Base-by-base conservation (phyloP, 2,888 invertebrate genomes). In the Mythimna ferrago region DNA sequence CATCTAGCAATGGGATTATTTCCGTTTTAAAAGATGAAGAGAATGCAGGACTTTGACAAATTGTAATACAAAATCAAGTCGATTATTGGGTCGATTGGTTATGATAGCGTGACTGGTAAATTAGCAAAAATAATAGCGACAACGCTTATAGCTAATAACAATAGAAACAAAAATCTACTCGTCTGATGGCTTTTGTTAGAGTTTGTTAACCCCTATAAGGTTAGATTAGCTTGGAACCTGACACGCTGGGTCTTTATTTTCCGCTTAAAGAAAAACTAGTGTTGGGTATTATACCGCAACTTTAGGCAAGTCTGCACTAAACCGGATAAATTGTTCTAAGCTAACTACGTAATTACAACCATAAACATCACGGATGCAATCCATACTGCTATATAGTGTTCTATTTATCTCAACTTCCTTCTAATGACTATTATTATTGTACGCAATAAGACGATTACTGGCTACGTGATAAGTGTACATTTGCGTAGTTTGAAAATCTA, bases 301-400 rank as follows among this genome's bases (percentile, higher is more conserved):
- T 78, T 84, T 76, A 86, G 70, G 72, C 60, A 14, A 57, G 60
- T 56, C 57, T 64, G 38, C 51, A 60, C 32, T 71, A 73, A 74
- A 58, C 76, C 65, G 69, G 73, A 76, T 73, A 81, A 80, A 77
- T 76, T 64, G 67, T 81, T 80, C 62, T 67, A 76, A 80, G 86
- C 82, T 86, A 89, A 86, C 82, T 83, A 87, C 82, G 75, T 91
- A 89, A 92, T 90, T 88, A 72, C 78, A 57, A 60, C 85, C 79
- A 86, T 86, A 87, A 87, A 86, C 74, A 87, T 85, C 64, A 64
- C 83, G 77, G 74, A 84, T 86, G 78, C 80, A 85, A 87, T 85
- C 73, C 67, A 71, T 63, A 73, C 79, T 69, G 80, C 68, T 84
- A 88, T 86, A 87, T 84, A 86, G 84, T 72, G 73, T 53, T 76